These are phyloP conservation scores for Sphecodes monilicornis DNA, from an alignment of 2,888 invertebrate species.

Conservation along the genomic window DNA sequence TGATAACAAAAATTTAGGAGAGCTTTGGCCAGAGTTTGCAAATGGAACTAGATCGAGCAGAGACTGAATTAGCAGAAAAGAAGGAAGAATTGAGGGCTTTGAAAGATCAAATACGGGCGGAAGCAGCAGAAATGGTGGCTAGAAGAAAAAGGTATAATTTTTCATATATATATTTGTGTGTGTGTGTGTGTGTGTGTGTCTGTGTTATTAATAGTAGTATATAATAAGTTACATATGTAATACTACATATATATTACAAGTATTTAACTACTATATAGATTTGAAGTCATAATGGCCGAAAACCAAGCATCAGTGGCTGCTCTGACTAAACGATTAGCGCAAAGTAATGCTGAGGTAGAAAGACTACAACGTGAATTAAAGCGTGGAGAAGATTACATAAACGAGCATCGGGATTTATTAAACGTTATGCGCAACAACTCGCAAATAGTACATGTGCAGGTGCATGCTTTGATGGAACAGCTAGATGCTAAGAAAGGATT, in stretches of 20 bases:
- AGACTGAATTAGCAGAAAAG: constrained; percentile 80
- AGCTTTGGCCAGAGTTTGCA: constrained; percentile 82
- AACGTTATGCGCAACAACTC: constrained; percentile 76
- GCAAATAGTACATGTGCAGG: constrained; percentile 77
- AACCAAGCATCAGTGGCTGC: constrained; percentile 81
- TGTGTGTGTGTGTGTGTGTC: no score
- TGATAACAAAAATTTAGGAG: constrained; percentile 70
- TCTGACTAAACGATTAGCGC: constrained; percentile 75
- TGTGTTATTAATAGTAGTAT: not conserved
- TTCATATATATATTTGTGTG: no score
- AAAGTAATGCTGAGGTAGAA: constrained; percentile 80
- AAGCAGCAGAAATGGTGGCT: constrained; percentile 81
- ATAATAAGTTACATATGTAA: not conserved
- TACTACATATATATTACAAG: not conserved
- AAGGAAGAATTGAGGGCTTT: constrained; percentile 79
- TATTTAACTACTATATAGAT: constrained; percentile 58
- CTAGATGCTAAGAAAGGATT: constrained; percentile 74
- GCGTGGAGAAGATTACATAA: constrained; percentile 72
- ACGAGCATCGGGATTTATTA: constrained; percentile 77
- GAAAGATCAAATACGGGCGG: constrained; percentile 80
- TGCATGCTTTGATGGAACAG: constrained; percentile 74
- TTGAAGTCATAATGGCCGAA: constrained; percentile 81
- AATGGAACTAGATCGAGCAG: constrained; percentile 80
- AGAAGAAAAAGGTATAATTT: constrained; percentile 73
- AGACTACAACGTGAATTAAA: constrained; percentile 78